Base-by-base conservation (phyloP, 2,888 invertebrate genomes). In the Gymnosoma rotundatum region DNA sequence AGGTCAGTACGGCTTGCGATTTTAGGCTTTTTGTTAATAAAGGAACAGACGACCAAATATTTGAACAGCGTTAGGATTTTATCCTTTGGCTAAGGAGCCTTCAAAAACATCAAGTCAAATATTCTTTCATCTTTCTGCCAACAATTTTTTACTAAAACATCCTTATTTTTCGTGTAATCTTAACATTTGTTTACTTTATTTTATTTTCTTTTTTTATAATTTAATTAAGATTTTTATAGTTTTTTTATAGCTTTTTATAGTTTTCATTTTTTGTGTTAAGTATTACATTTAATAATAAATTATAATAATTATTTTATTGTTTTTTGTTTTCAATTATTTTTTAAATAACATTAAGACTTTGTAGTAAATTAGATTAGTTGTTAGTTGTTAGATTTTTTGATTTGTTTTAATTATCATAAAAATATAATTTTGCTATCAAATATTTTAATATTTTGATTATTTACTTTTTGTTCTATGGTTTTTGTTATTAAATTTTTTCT, bases 221-320 rank as follows among this genome's bases (percentile, higher is more conserved):
- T 60, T 61, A 25, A 38, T 58, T 69, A 48, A 32, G 70, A 45
- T 69, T 74, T 64, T 69, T 66, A 52, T 9, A 32, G 32, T 7
- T 32, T 69, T 70, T 38, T 52, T n/a, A n/a, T n/a, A n/a, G n/a
- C n/a, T n/a, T n/a, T 50, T 48, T 38, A 21, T 63, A 64, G 58
- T 81, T 73, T 81, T 83, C 79, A 84, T 83, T 88, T 76, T 73
- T 81, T 75, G 86, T 74, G 74, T 78, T 86, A 63, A 86, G 83
- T 85, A 80, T 83, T 85, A 87, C 86, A 85, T 87, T 83, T 82
- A 52, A 70, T 86, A 83, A 80, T 83, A 86, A 86, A 69, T 79
- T 81, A 76, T 78, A 64, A 74, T 82, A 72, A 80, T 85, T 72
- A 76, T 83, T 87, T 80, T 83, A 84, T 80, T 79, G 69, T 74